Evolutionary conservation across 2,888 invertebrate genomes (phyloP).

Genomic region (Laspeyria flexula): DNA sequence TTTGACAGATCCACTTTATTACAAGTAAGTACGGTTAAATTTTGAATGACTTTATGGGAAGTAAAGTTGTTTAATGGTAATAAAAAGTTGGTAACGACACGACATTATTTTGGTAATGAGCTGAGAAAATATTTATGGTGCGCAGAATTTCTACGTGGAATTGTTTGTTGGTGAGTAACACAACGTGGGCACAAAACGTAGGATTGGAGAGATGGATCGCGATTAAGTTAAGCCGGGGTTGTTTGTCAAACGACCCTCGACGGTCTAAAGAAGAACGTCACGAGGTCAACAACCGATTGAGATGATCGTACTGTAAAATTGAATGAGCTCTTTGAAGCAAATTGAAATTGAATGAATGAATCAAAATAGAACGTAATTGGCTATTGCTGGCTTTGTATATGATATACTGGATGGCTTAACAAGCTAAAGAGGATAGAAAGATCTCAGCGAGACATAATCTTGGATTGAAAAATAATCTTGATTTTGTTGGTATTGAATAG

Average conservation of each 20-base stretch:
- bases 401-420: neutral
- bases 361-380: slow-evolving; percentile 1
- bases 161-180: slow-evolving; percentile 14
- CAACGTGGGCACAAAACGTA: neutral
- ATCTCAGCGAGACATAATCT: no score
- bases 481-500: no score
- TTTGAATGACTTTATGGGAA: slow-evolving; percentile 6
- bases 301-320: neutral
- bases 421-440: neutral
- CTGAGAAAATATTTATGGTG: slow-evolving; percentile 55
- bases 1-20: slow-evolving; percentile 7
- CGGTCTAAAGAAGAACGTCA: neutral
- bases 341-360: slow-evolving; percentile 6
- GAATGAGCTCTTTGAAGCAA: neutral
- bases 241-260: slow-evolving; percentile 5
- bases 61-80: neutral
- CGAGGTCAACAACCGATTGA: neutral
- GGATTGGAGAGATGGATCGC: neutral
- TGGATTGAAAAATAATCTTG: no score
- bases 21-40: neutral
- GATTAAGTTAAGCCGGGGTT: slow-evolving; percentile 5
- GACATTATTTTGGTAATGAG: slow-evolving; percentile 58
- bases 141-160: slow-evolving; percentile 17
- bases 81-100: slow-evolving; percentile 18
- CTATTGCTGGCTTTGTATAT: neutral